Conservation (phyloP, 2,113 vertebrate genomes). For the Calonectris borealis region DNA sequence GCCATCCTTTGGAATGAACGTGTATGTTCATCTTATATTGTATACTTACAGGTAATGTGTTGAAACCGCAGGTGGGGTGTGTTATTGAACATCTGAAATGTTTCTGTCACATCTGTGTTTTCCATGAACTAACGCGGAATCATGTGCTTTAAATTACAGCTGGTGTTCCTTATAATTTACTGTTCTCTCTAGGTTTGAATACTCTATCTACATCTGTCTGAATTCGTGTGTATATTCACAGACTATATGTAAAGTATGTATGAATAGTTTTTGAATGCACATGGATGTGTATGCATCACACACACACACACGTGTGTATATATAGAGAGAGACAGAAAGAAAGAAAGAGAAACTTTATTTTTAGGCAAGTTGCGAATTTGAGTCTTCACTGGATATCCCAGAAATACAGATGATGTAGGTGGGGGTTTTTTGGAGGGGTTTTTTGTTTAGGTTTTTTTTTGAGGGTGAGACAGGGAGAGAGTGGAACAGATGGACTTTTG, state of each 20-base stretch:
- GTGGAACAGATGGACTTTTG: neutral
- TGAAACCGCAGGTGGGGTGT: neutral
- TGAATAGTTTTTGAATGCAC: neutral
- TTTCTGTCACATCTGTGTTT: neutral
- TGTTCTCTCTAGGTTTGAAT: neutral
- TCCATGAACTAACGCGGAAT: neutral
- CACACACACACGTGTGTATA: too few relatives aligned
- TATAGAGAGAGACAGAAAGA: neutral
- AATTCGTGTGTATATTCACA: neutral
- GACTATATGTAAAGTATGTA: neutral
- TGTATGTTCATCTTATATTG: neutral
- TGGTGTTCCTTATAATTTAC: neutral
- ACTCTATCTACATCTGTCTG: neutral
- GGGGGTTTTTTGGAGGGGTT: neutral
- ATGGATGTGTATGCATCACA: neutral
- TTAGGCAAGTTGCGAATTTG: neutral
- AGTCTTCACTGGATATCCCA: neutral
- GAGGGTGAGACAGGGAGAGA: neutral
- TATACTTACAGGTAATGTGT: neutral
- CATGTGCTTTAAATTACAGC: neutral
- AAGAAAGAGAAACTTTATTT: neutral
- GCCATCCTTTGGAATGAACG: neutral
- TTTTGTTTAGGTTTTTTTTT: neutral
- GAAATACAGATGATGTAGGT: neutral
- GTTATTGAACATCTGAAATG: neutral